Evolutionary conservation across 2,888 invertebrate species (phyloP).

Genomic region (Ochropacha duplaris): DNA sequence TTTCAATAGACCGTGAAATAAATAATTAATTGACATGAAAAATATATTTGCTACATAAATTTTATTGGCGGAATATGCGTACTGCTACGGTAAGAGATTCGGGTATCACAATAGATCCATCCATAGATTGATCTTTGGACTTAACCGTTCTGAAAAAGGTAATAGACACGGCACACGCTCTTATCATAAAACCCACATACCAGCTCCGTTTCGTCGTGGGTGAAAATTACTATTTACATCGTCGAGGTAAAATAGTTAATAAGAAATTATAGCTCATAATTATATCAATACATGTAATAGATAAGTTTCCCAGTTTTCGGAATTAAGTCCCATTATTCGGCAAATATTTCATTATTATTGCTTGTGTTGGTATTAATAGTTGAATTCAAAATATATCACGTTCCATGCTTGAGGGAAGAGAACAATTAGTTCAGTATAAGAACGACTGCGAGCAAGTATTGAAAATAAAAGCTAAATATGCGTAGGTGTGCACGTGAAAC

Average conservation of each 20-base stretch:
- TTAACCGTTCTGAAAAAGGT: too few species aligned
- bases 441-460: background rate
- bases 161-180: too few species aligned
- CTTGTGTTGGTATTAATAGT: background rate
- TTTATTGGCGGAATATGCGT: background rate
- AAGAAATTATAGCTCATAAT: background rate
- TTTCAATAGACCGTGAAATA: background rate
- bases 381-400: background rate
- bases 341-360: background rate
- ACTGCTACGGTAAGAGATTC: background rate
- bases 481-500: background rate
- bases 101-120: background rate
- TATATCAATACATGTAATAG: background rate
- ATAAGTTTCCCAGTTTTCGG: background rate
- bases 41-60: background rate
- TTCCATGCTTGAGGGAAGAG: background rate
- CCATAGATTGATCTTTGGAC: too few species aligned
- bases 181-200: too few species aligned
- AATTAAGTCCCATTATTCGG: background rate
- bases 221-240: background rate
- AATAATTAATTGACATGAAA: background rate
- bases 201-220: too few species aligned
- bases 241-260: background rate
- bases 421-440: background rate
- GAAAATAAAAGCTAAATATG: background rate